Evolutionary conservation across 2,797 vertebrate species (phyloP), one percentile per base, ranked within the genome.

Genomic region (Microctenopoma steveboyesi): DNA sequence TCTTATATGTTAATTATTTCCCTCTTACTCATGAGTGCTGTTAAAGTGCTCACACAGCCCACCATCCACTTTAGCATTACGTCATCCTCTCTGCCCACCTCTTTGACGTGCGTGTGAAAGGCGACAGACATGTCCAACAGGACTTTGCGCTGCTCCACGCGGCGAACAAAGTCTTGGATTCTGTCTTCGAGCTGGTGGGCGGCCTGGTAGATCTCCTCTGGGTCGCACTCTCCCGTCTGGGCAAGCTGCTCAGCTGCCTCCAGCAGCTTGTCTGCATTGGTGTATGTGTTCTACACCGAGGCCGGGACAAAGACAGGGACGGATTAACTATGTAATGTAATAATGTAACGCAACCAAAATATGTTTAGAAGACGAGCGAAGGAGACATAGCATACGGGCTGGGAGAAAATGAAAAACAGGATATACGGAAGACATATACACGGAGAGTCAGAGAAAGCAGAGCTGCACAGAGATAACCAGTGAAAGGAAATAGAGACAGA

Each of bases 81-180:
- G 42, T 85, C 86, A 86, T 9, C 68, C 51, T 63, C 42, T 45
- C 54, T 59, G 74, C 92, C 93, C 88, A 98, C 98, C 96, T 99
- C 98, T 90, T 99, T 99, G 62, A 98, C 97, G 0, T 99, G 97
- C 1, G 97, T 98, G 90, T 99, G 98, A 89, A 99, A 99, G 76
- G 98, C 96, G 79, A 99, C 98, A 1, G 97, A 99, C 97, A 99
- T 99, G 93, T 99, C 97, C 86, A 99, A 88, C 50, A 99, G 92
- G 86, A 98, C 93, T 93, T 99, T 99, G 55, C 98, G 95, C 58
- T 99, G 97, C 83, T 99, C 98, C 55, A 99, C 98, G 0, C 98
- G 96, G 56, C 98, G 93, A 33, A 99, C 98, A 73, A 99, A 99
- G 89, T 99, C 98, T 88, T 99, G 98, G 84, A 99, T 98, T 62